Conservation (phyloP, 2,113 vertebrate genomes). For the Phrynosoma platyrhinos region DNA sequence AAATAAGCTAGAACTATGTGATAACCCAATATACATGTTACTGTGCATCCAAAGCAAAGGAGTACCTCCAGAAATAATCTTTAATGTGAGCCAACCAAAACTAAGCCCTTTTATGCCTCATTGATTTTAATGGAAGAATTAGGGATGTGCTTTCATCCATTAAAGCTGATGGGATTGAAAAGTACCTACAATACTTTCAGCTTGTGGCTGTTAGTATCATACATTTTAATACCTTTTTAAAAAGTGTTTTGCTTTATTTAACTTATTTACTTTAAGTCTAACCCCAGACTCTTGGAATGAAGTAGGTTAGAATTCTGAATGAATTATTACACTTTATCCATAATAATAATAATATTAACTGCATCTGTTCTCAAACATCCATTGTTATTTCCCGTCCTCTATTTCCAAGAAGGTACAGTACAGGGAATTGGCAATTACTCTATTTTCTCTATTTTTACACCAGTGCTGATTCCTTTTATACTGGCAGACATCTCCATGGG, state of each 20-base stretch:
- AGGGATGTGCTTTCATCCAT: neutral
- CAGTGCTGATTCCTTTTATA: neutral
- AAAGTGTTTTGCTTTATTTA: neutral
- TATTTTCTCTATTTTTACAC: neutral
- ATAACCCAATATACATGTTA: neutral
- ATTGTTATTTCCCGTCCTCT: neutral
- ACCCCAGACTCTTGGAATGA: neutral
- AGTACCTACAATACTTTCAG: neutral
- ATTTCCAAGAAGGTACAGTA: neutral
- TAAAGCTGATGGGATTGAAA: neutral
- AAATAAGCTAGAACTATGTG: neutral
- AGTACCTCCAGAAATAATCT: neutral
- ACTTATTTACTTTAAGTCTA: neutral
- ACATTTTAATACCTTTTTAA: neutral
- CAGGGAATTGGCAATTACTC: neutral
- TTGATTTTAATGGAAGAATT: neutral
- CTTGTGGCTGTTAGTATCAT: neutral
- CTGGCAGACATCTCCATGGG: slow-evolving; percentile 16
- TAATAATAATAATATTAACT: neutral
- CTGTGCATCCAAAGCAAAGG: neutral
- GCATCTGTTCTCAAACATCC: neutral
- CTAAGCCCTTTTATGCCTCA: neutral
- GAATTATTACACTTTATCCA: neutral
- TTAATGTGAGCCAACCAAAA: neutral
- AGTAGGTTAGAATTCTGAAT: neutral